Percentiles rank a stretch among this genome's conserved stretches.
phyloP scores from a whole-genome alignment of 2,888 invertebrate genomes.

The Tethea ocularis region DNA sequence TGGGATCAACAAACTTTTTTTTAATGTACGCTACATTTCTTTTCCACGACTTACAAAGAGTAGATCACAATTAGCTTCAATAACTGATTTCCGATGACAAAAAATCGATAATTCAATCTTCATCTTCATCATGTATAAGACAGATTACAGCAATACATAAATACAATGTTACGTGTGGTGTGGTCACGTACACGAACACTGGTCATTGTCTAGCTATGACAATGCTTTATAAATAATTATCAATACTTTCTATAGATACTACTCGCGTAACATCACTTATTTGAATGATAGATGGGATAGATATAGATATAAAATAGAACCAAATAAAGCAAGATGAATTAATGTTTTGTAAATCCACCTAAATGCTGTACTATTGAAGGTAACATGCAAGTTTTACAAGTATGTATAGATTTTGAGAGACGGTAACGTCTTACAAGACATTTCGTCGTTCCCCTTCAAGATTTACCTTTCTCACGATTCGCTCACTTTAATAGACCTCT shows the following conservation, averaged over 20 bases:
- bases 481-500: conserved; percentile 72
- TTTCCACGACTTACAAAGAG: neutral
- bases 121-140: conserved; percentile 10
- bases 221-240: conserved; percentile 63
- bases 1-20: neutral
- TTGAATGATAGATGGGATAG: conserved; percentile 16
- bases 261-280: conserved; percentile 21
- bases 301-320: no score
- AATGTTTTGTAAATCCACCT: neutral
- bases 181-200: conserved; percentile 46
- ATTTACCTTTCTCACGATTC: conserved; percentile 76
- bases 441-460: conserved; percentile 53
- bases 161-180: conserved; percentile 19
- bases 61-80: conserved; percentile 19
- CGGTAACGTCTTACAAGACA: conserved; percentile 63
- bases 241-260: conserved; percentile 30
- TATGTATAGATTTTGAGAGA: conserved; percentile 6
- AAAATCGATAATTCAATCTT: conserved; percentile 31
- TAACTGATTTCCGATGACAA: conserved; percentile 31
- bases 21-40: neutral
- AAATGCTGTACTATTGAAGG: no score
- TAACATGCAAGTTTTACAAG: neutral
- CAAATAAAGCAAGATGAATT: neutral
- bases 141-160: neutral
- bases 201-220: conserved; percentile 58